Conservation (phyloP, 2,113 vertebrate species). For the western clawed frog (Xenopus tropicalis) region DNA sequence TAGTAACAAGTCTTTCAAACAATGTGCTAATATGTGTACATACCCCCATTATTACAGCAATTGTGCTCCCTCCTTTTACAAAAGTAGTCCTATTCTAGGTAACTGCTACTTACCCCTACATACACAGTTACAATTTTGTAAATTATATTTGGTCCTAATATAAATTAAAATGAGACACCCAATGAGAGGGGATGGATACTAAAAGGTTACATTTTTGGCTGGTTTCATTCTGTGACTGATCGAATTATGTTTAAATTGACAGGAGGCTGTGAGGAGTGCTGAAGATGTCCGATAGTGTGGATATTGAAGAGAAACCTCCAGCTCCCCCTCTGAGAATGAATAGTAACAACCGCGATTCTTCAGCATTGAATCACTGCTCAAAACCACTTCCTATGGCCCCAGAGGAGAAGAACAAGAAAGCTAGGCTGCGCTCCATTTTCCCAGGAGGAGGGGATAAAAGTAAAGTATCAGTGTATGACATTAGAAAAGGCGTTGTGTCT, state of each 20-base stretch:
- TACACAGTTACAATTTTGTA: too few relatives aligned
- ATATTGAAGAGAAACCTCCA: slow-evolving; percentile 98
- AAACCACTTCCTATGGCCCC: slow-evolving; percentile 98
- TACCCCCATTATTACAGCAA: too few relatives aligned
- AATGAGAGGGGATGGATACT: too few relatives aligned
- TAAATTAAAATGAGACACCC: too few relatives aligned
- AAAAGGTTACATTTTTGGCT: too few relatives aligned
- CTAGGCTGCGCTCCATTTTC: slow-evolving; percentile 97
- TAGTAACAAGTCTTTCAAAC: too few relatives aligned
- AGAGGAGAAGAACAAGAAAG: slow-evolving; percentile 98
- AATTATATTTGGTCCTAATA: too few relatives aligned
- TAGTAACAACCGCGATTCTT: slow-evolving; percentile 95
- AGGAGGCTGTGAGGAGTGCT: slow-evolving; percentile 83
- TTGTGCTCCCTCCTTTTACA: too few relatives aligned
- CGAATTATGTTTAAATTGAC: slow-evolving; percentile 34
- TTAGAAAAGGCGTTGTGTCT: not conserved
- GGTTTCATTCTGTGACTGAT: not conserved
- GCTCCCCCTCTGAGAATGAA: slow-evolving; percentile 98
- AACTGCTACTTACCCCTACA: too few relatives aligned
- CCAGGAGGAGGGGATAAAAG: slow-evolving; percentile 97
- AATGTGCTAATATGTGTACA: too few relatives aligned
- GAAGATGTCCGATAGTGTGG: slow-evolving; percentile 96
- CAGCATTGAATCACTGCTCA: slow-evolving; percentile 86
- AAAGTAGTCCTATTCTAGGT: too few relatives aligned
- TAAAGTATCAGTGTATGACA: slow-evolving; percentile 71